phyloP scores from a whole-genome alignment of 2,888 invertebrate species.

The Pseudeuparius sepicola region DNA sequence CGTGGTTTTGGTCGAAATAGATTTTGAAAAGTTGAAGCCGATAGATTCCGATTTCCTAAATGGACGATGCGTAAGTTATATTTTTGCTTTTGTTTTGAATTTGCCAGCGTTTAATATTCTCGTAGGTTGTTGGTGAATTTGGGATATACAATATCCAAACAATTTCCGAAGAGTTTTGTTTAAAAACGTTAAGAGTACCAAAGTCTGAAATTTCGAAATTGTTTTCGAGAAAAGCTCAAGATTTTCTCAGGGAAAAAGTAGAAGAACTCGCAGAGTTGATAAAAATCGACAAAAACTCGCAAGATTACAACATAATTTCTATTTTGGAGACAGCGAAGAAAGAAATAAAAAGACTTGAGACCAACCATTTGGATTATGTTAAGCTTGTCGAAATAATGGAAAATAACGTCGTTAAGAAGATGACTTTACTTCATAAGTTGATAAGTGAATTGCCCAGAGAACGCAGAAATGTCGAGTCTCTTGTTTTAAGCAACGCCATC shows the following conservation, averaged over 20 bases:
- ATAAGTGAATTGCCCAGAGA: slow-evolving; percentile 19
- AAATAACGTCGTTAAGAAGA: slow-evolving; percentile 13
- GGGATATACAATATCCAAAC: slow-evolving; percentile 26
- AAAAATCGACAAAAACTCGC: slow-evolving; percentile 13
- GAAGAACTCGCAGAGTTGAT: slow-evolving; percentile 21
- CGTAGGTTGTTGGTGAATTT: slow-evolving; percentile 31
- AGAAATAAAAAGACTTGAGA: slow-evolving; percentile 14
- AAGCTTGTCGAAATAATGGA: slow-evolving; percentile 14
- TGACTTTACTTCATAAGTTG: slow-evolving; percentile 15
- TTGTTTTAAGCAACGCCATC: slow-evolving; percentile 16
- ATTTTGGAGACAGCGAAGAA: slow-evolving; percentile 20
- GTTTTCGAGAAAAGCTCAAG: slow-evolving; percentile 24
- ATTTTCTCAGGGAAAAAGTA: slow-evolving; percentile 23
- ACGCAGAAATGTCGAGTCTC: slow-evolving; percentile 18
- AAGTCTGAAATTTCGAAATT: slow-evolving; percentile 23
- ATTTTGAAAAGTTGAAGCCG: slow-evolving; percentile 24
- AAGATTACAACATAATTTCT: slow-evolving; percentile 13
- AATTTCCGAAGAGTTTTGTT: slow-evolving; percentile 21
- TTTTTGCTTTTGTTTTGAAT: background rate
- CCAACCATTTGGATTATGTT: no score
- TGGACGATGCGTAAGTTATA: slow-evolving; percentile 33
- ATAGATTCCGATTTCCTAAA: slow-evolving; percentile 28
- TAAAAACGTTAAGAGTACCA: slow-evolving; percentile 19
- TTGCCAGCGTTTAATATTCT: slow-evolving; percentile 12
- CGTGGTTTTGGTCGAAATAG: slow-evolving; percentile 24